Conservation (phyloP, 2,888 invertebrate genomes). For the Pristionchus japonicus region DNA sequence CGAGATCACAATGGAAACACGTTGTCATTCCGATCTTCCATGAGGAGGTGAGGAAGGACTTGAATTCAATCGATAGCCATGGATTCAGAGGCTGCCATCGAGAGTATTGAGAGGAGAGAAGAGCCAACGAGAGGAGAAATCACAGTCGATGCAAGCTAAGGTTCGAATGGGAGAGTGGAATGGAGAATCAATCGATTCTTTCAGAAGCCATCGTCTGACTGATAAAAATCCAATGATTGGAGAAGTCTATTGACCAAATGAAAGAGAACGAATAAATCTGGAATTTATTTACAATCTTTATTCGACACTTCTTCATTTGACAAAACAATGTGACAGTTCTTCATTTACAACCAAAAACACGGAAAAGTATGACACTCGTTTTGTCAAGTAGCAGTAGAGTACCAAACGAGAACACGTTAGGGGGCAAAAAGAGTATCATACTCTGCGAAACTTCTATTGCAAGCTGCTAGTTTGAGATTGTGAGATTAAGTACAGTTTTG, state of each 20-base stretch:
- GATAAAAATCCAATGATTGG: not conserved
- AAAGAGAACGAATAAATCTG: constrained; percentile 6
- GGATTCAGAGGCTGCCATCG: not conserved
- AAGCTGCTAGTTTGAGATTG: not conserved
- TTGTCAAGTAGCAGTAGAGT: not conserved
- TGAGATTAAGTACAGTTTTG: not conserved
- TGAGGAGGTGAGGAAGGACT: constrained; percentile 24
- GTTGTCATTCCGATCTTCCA: constrained; percentile 31
- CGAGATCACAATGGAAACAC: constrained; percentile 37
- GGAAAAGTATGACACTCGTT: not conserved
- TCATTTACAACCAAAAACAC: not conserved
- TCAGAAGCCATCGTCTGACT: not conserved
- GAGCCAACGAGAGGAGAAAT: not conserved
- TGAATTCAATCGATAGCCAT: too few relatives aligned
- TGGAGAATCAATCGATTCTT: not conserved
- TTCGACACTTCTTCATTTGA: not conserved
- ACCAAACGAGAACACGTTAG: not conserved
- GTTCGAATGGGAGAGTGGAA: not conserved
- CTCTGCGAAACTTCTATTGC: not conserved
- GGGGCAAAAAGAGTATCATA: not conserved
- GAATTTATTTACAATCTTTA: not conserved
- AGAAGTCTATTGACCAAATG: not conserved
- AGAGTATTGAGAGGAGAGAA: not conserved
- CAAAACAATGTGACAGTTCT: too few relatives aligned
- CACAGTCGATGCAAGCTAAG: not conserved